A percentile compares a stretch with the other conserved stretches of the same genome.
Conservation (phyloP, 2,797 vertebrate genomes). For the Cuniculus paca region DNA sequence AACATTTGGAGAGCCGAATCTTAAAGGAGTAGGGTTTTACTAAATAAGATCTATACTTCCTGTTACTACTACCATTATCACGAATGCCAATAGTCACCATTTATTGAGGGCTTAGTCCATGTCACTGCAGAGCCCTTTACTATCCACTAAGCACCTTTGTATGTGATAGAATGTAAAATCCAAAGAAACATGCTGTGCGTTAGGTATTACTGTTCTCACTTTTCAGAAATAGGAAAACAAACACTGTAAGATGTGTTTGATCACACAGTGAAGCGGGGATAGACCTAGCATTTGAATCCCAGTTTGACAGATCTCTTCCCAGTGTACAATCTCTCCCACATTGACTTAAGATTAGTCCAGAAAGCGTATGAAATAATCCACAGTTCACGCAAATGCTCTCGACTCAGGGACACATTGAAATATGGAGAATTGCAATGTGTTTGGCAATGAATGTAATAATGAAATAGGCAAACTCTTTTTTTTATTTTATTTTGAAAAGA, state of each 20-base stretch:
- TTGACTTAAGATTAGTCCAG: not conserved
- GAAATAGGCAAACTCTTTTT: constrained; percentile 24
- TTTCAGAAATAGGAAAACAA: not conserved
- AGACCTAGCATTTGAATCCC: not conserved
- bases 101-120: not conserved
- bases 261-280: not conserved
- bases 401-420: not conserved
- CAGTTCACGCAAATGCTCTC: constrained; percentile 23
- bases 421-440: not conserved
- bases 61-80: not conserved
- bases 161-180: not conserved
- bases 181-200: not conserved
- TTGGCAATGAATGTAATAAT: not conserved
- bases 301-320: not conserved
- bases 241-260: not conserved
- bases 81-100: not conserved
- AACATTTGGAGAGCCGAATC: not conserved
- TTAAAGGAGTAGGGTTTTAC: constrained; percentile 2
- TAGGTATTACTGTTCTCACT: not conserved
- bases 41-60: not conserved
- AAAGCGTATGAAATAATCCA: not conserved
- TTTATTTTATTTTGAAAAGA: too few relatives aligned
- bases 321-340: not conserved
- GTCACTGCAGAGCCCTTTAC: not conserved
- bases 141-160: not conserved